Conservation (phyloP, 2,113 vertebrate species). For the Cynoglossus semilaevis region DNA sequence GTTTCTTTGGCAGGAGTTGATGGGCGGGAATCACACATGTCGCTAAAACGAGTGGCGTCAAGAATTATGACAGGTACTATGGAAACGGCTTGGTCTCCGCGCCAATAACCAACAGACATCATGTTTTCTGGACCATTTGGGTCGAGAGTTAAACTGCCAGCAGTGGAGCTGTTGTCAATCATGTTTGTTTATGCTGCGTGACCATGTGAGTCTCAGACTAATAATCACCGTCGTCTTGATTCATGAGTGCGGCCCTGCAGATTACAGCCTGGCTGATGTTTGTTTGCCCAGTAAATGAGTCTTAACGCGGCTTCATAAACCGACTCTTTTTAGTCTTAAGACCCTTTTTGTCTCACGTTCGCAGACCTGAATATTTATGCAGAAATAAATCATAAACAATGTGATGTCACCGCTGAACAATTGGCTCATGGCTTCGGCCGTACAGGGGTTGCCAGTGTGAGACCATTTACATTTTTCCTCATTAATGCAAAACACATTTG, state of each 20-base stretch:
- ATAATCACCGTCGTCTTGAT: conserved; percentile 45
- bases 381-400: conserved; percentile 3
- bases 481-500: conserved; percentile 32
- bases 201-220: conserved; percentile 7
- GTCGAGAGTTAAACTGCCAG: conserved; percentile 26
- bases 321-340: conserved; percentile 1
- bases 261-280: conserved; percentile 33
- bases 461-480: conserved; percentile 19
- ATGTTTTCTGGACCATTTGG: conserved; percentile 30
- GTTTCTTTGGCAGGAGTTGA: conserved; percentile 59
- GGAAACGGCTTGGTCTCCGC: conserved; percentile 28
- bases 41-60: conserved; percentile 40
- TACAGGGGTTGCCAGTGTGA: neutral
- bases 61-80: conserved; percentile 50
- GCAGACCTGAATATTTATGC: neutral
- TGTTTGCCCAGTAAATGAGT: conserved; percentile 41
- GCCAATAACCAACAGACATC: conserved; percentile 38
- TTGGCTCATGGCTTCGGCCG: conserved; percentile 1
- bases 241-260: conserved; percentile 34
- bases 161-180: conserved; percentile 27
- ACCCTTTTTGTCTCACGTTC: neutral
- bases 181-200: conserved; percentile 28
- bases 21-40: conserved; percentile 52
- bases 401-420: conserved; percentile 3
- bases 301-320: neutral